Conservation (phyloP, 2,113 vertebrate species). For the Pterocles burchelli region DNA sequence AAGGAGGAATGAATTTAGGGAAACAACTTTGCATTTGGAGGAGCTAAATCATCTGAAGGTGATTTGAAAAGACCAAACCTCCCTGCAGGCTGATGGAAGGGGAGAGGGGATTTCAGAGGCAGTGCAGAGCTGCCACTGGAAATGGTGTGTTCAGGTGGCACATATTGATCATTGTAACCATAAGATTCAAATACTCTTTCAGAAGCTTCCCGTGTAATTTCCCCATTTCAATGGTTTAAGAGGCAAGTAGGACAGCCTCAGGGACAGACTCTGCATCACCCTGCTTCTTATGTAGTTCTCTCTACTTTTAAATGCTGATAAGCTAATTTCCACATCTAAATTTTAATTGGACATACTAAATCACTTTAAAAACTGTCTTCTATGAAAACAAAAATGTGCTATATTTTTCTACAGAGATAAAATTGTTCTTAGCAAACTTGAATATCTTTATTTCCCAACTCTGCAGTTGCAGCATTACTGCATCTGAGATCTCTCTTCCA, state of each 20-base stretch:
- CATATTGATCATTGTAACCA: neutral
- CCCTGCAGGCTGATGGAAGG: accelerated
- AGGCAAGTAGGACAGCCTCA: neutral
- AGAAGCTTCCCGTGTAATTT: neutral
- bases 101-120: neutral
- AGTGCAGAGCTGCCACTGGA: neutral
- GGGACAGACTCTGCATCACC: neutral
- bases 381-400: neutral
- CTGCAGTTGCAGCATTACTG: neutral
- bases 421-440: neutral
- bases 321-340: neutral
- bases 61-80: neutral
- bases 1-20: neutral
- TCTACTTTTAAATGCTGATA: neutral
- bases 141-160: neutral
- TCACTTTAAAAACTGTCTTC: neutral
- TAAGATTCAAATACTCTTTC: neutral
- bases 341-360: neutral
- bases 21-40: neutral
- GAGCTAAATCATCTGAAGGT: neutral
- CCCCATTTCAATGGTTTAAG: neutral
- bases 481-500: neutral
- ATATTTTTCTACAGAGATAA: neutral
- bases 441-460: neutral
- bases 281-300: neutral